Evolutionary conservation across 2,888 invertebrate genomes (phyloP).

Genomic region (Agrypnus murinus): DNA sequence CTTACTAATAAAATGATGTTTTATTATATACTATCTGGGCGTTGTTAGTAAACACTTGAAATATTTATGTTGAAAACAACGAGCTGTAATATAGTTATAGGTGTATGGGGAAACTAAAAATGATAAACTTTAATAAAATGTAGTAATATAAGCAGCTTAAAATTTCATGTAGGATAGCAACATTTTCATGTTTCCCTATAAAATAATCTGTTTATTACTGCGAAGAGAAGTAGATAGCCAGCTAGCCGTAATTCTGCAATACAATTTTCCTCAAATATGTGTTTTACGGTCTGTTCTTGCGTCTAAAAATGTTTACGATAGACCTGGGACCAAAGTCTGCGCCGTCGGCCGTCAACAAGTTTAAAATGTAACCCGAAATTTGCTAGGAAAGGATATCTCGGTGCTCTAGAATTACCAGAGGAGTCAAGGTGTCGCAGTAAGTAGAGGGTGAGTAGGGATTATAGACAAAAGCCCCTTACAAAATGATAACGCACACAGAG

Average conservation of each 20-base stretch:
- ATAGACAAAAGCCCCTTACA: constrained; percentile 23
- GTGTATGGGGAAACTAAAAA: constrained; percentile 2
- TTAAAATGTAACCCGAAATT: constrained; percentile 48
- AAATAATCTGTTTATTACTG: constrained; percentile 51
- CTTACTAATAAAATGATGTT: no score
- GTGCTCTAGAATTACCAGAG: constrained; percentile 9
- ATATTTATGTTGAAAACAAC: no score
- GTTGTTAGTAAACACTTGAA: no score
- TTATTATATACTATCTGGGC: no score
- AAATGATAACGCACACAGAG: constrained; percentile 17
- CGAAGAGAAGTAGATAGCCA: constrained; percentile 38
- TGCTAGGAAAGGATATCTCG: constrained; percentile 28
- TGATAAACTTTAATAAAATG: constrained; percentile 22
- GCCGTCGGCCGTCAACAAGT: constrained; percentile 45
- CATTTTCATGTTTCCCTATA: constrained; percentile 43
- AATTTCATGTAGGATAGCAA: constrained; percentile 28
- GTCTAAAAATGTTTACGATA: constrained; percentile 49
- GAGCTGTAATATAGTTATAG: neutral
- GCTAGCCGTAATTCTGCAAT: constrained; percentile 45
- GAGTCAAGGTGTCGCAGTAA: constrained; percentile 17
- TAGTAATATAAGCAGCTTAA: constrained; percentile 21
- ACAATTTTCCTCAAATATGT: constrained; percentile 52
- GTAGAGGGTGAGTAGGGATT: constrained; percentile 6
- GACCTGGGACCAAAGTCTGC: constrained; percentile 40
- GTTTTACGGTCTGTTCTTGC: constrained; percentile 48